Evolutionary conservation across 2,888 invertebrate species (phyloP), one percentile per base, ranked within the genome.

Genomic region (Bimastos eiseni): DNA sequence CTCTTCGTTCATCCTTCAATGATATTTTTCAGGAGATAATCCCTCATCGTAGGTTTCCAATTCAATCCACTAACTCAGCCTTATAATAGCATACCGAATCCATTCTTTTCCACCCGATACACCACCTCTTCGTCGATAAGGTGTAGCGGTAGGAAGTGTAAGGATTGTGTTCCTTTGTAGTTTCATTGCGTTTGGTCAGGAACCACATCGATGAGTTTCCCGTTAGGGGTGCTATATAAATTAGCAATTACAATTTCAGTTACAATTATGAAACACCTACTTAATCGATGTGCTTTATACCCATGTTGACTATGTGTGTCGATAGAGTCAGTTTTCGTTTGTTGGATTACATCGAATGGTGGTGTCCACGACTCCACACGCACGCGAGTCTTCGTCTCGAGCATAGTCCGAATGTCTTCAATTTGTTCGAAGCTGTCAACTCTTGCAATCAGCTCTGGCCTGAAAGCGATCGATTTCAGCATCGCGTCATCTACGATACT

Each of bases 321-420:
- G n/a, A 0, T n/a, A n/a, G 1, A 30, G n/a, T 30, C n/a, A 13
- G 11, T 1, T n/a, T n/a, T 70, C n/a, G n/a, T 0, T n/a, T 3
- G 8, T 8, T 6, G 1, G 70, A n/a, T n/a, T 3, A n/a, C 1
- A n/a, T 11, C n/a, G 1, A n/a, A n/a, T n/a, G 6, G 70, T 1
- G n/a, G 70, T n/a, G 70, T 70, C 70, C 70, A 70, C n/a, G n/a
- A n/a, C n/a, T 70, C n/a, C 70, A 70, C 70, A 8, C n/a, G 30
- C n/a, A n/a, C 70, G 30, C n/a, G 70, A 17, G 11, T 70, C 30
- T 11, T 70, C 8, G 15, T 70, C 70, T 70, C n/a, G 0, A 70
- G n/a, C 30, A n/a, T n/a, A 8, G 8, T 8, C 0, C 70, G 30
- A 70, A 70, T 70, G 30, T 13, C 0, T 70, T 70, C 70, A n/a